phyloP scores from a whole-genome alignment of 2,888 invertebrate genomes.

The Andricus quercusramuli region DNA sequence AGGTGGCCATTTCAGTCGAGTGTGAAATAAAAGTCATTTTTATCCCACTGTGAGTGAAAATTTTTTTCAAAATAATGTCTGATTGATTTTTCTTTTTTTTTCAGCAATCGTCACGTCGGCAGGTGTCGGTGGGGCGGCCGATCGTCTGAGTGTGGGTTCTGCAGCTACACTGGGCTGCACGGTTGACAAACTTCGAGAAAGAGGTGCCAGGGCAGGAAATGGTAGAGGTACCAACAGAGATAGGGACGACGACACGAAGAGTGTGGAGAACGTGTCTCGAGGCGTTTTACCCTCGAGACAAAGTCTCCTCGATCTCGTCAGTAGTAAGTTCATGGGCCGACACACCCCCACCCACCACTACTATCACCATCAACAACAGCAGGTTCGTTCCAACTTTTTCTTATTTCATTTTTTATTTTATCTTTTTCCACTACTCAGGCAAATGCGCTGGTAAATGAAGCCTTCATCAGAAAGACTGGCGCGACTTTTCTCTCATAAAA shows the following conservation, averaged over 20 bases:
- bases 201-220: constrained; percentile 57
- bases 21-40: too few species aligned
- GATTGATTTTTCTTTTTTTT: constrained; percentile 42
- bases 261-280: constrained; percentile 73
- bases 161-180: constrained; percentile 67
- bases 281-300: constrained; percentile 72
- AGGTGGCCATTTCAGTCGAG: too few species aligned
- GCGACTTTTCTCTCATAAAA: neutral
- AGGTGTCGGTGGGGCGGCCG: constrained; percentile 61
- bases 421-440: neutral
- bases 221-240: constrained; percentile 62
- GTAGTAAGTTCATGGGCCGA: constrained; percentile 74
- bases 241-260: constrained; percentile 73
- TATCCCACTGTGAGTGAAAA: too few species aligned
- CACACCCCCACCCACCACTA: constrained; percentile 75
- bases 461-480: neutral
- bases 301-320: constrained; percentile 75
- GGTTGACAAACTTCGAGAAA: constrained; percentile 65
- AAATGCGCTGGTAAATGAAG: neutral
- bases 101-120: constrained; percentile 63
- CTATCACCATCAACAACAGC: constrained; percentile 75
- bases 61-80: too few species aligned
- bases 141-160: constrained; percentile 70
- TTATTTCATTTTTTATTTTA: constrained; percentile 1
- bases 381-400: constrained; percentile 61